Evolutionary conservation across 2,797 vertebrate species (phyloP).

Genomic region (Hapalemur alaotrensis): DNA sequence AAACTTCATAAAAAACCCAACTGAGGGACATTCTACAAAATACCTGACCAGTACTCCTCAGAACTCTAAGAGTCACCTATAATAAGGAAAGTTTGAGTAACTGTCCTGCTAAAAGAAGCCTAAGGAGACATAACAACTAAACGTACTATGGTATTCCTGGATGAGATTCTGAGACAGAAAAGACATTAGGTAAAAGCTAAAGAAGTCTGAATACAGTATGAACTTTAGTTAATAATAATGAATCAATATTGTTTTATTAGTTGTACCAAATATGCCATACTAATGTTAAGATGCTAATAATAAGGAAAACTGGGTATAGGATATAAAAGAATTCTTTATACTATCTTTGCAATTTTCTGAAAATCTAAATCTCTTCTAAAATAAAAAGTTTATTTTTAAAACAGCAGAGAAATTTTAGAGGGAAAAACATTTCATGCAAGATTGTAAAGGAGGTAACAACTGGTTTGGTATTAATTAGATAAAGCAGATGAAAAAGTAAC

Average conservation of each 20-base stretch:
- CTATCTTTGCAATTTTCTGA: neutral
- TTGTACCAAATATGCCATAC: neutral
- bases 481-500: neutral
- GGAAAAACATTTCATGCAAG: neutral
- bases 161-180: neutral
- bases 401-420: neutral
- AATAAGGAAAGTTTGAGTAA: neutral
- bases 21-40: neutral
- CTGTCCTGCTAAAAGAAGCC: neutral
- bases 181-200: neutral
- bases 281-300: neutral
- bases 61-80: neutral
- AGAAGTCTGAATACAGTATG: neutral
- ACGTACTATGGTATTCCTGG: neutral
- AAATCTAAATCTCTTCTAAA: neutral
- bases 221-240: neutral
- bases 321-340: neutral
- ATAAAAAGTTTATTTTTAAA: neutral
- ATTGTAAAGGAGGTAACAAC: neutral
- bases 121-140: neutral
- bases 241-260: neutral
- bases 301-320: neutral
- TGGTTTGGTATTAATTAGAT: neutral
- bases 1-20: neutral
- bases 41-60: neutral